Evolutionary conservation across 2,797 vertebrate species (phyloP).

Genomic region (Pseudopleuronectes americanus): DNA sequence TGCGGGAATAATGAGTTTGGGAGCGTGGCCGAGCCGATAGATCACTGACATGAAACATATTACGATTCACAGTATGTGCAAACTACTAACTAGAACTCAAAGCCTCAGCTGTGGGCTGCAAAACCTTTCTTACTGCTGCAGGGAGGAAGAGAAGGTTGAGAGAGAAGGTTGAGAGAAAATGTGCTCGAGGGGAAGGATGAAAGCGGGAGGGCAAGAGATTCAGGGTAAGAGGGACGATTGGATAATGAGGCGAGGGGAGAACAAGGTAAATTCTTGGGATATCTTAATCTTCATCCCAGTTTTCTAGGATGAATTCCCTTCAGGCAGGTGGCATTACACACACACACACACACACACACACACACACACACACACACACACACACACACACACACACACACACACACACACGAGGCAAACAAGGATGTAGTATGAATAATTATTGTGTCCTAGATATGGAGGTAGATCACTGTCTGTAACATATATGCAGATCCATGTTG

Average conservation of each 20-base stretch:
- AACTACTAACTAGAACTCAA: constrained; percentile 64
- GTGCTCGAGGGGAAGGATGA: constrained; percentile 70
- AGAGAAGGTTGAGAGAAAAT: too few relatives aligned
- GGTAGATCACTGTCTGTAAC: constrained; percentile 12
- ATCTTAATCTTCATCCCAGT: constrained; percentile 75
- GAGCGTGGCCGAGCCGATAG: constrained; percentile 12
- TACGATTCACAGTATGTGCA: constrained; percentile 53
- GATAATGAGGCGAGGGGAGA: constrained; percentile 72
- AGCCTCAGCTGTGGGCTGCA: constrained; percentile 56
- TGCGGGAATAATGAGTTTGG: constrained; percentile 21
- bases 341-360: constrained; percentile 1
- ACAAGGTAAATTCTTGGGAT: constrained; percentile 72
- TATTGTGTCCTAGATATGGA: constrained; percentile 60
- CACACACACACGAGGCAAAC: constrained; percentile 31
- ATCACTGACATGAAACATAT: constrained; percentile 36
- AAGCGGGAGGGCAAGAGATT: constrained; percentile 63
- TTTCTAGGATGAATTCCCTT: constrained; percentile 69
- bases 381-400: constrained; percentile 10
- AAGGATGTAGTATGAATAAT: constrained; percentile 55
- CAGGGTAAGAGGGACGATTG: constrained; percentile 57
- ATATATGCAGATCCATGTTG: not conserved
- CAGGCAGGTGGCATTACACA: constrained; percentile 49
- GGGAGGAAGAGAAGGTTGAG: constrained; percentile 59
- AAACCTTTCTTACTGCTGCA: constrained; percentile 46
- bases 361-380: constrained; percentile 13